Evolutionary conservation across 2,888 invertebrate species (phyloP), one percentile per base, ranked within the genome.

Genomic region (Drosophila paramelanica): DNA sequence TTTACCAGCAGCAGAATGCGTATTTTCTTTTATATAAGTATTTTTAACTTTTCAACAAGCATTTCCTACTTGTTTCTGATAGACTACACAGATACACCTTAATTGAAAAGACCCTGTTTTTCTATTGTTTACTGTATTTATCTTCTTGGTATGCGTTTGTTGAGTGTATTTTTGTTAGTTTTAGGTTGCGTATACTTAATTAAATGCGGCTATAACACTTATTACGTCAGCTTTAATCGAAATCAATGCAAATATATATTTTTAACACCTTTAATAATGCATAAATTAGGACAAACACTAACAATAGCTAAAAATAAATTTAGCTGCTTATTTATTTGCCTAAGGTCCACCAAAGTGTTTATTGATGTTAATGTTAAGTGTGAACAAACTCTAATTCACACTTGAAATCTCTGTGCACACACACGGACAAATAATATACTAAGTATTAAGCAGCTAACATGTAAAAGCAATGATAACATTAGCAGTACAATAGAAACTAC

Each of bases 291-390:
- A 47, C 47, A 47, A 62, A 47, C 14, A 52, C 45, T 13, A 41
- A 25, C 13, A 59, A 46, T 38, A 17, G 41, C 38, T 41, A 10
- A 36, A 41, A 23, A 27, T 17, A 45, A 41, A 31, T 49, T 41
- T 11, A 3, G 25, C 25, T n/a, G 36, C 4, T 23, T 11, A 39
- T 42, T 33, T 39, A 39, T 31, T 23, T 10, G 47, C 52, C 14
- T 36, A 5, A 23, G 47, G 36, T 41, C 13, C 53, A 46, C 41
- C 50, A 23, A 43, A 61, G 27, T 74, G 61, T 79, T 81, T 74
- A 60, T 70, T 49, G 74, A 87, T 74, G 76, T 80, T 74, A 84
- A 84, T 78, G 81, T 77, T 69, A 84, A 84, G 83, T 79, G 85
- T 69, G 65, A 84, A 71, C 77, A 71, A 73, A 76, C 85, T 86